phyloP scores from a whole-genome alignment of 1,140 invertebrate species.

The Drosophila serrata region DNA sequence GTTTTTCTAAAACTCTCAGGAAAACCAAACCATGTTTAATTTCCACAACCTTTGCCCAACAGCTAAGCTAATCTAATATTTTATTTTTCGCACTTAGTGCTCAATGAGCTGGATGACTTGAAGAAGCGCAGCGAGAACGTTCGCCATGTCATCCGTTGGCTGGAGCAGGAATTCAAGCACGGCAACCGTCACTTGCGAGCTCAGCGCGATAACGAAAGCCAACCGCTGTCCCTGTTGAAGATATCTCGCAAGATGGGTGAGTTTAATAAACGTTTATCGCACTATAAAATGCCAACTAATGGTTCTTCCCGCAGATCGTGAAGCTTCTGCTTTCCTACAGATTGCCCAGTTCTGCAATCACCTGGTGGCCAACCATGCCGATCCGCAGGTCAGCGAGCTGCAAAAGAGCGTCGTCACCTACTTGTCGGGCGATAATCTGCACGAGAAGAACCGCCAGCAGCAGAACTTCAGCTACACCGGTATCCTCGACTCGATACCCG shows the following conservation, averaged over 20 bases:
- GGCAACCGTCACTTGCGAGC: conserved; percentile 93
- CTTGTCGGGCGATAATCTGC: conserved; percentile 80
- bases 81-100: conserved; percentile 87
- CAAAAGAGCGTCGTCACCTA: conserved; percentile 82
- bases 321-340: conserved; percentile 79
- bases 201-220: conserved; percentile 92
- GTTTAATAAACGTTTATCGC: background rate
- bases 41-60: background rate
- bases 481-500: conserved; percentile 82
- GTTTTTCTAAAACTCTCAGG: background rate
- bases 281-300: conserved; percentile 11
- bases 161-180: conserved; percentile 93
- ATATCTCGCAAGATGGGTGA: conserved; percentile 87
- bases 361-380: conserved; percentile 79
- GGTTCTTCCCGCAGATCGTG: conserved; percentile 67
- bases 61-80: background rate
- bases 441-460: conserved; percentile 82
- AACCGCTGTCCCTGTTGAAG: conserved; percentile 91
- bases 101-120: conserved; percentile 93
- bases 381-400: conserved; percentile 77
- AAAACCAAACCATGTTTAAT: background rate
- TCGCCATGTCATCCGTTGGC: conserved; percentile 95
- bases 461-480: conserved; percentile 83
- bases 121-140: conserved; percentile 92
- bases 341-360: conserved; percentile 85